Conservation (phyloP, 2,797 vertebrate species). For the Coregonus suidteri region DNA sequence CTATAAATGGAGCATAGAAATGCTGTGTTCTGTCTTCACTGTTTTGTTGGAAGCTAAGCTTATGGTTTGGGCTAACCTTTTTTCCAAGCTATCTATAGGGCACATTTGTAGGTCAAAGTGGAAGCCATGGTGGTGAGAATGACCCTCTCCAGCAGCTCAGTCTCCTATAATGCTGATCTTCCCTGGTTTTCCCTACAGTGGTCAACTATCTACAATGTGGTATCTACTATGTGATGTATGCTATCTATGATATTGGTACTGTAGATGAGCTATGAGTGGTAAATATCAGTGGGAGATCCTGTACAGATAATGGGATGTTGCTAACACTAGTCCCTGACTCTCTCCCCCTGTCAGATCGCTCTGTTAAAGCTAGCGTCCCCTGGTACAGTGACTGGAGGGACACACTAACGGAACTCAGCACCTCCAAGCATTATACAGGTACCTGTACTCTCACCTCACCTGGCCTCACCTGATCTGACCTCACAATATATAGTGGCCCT, state of each 20-base stretch:
- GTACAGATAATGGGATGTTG: constrained; percentile 19
- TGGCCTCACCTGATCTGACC: neutral
- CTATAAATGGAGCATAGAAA: neutral
- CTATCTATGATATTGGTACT: neutral
- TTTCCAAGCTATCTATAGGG: neutral
- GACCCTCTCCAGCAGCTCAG: neutral
- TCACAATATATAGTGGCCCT: neutral
- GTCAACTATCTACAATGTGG: neutral
- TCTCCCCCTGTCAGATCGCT: constrained; percentile 83
- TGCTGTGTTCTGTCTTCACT: neutral
- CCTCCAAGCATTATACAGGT: constrained; percentile 87
- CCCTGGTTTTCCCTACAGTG: neutral
- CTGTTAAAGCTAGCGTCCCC: constrained; percentile 90
- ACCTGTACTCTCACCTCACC: constrained; percentile 60
- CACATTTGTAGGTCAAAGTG: constrained; percentile 3
- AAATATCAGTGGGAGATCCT: neutral
- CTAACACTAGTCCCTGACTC: constrained; percentile 43
- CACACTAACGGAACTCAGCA: constrained; percentile 86
- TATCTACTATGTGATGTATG: neutral
- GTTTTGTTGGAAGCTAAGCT: neutral
- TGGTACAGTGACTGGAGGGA: constrained; percentile 93
- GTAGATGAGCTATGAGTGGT: neutral
- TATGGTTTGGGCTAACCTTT: neutral
- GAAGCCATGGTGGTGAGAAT: constrained; percentile 31
- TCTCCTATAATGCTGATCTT: neutral